Conservation (phyloP, 2,888 invertebrate genomes). For the Entomobrya multifasciata region DNA sequence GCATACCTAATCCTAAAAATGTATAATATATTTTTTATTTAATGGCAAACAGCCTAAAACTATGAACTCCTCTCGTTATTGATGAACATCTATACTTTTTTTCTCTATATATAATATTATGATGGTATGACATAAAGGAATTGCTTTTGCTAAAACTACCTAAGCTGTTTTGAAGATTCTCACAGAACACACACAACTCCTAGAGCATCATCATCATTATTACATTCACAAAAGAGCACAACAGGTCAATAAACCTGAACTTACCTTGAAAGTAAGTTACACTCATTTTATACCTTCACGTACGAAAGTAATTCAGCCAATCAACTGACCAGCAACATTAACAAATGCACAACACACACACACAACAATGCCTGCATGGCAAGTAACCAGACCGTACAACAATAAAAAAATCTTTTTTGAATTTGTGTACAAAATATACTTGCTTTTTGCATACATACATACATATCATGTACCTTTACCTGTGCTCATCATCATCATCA, state of each 20-base stretch:
- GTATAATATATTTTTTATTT: neutral
- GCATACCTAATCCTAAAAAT: neutral
- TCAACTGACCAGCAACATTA: conserved; percentile 73
- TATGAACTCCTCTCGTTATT: conserved; percentile 34
- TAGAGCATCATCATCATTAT: conserved; percentile 36
- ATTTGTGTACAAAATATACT: conserved; percentile 34
- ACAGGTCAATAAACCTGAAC: conserved; percentile 79
- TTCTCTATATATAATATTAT: neutral
- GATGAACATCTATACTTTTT: conserved; percentile 36
- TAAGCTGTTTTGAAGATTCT: conserved; percentile 55
- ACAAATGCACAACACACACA: no score
- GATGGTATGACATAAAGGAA: conserved; percentile 3
- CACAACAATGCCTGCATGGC: conserved; percentile 35
- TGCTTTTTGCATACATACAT: neutral
- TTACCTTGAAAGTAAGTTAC: conserved; percentile 78
- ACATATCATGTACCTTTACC: neutral
- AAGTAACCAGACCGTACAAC: conserved; percentile 68
- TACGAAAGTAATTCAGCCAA: conserved; percentile 63
- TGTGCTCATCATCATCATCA: neutral
- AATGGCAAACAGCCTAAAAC: conserved; percentile 36
- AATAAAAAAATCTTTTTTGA: conserved; percentile 29
- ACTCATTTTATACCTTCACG: conserved; percentile 69
- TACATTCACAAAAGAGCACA: conserved; percentile 67
- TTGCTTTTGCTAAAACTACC: conserved; percentile 30
- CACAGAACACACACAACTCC: conserved; percentile 40